A percentile compares a stretch with the other conserved stretches of the same genome.
phyloP scores from a whole-genome alignment of 1,140 invertebrate species.

The Elymnias hypermnestra region DNA sequence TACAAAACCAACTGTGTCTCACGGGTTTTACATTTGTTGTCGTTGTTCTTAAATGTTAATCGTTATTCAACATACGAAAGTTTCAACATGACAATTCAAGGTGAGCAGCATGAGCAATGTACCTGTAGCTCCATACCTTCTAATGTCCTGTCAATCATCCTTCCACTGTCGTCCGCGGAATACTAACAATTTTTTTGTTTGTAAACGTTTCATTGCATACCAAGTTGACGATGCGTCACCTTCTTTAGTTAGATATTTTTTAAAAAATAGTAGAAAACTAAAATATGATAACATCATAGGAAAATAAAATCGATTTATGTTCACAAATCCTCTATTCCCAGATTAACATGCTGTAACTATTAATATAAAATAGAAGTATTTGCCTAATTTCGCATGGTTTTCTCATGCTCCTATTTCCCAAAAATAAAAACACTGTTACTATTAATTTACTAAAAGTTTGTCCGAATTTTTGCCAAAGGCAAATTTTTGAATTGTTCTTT shows the following conservation, averaged over 20 bases:
- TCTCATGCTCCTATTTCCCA: no score
- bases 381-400: no score
- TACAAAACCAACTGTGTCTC: no score
- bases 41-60: slow-evolving; percentile 11
- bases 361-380: no score
- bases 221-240: slow-evolving; percentile 32
- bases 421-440: no score
- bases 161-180: slow-evolving; percentile 20
- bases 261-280: background rate
- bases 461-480: no score
- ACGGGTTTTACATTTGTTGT: slow-evolving; percentile 13
- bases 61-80: slow-evolving; percentile 40
- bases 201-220: slow-evolving; percentile 28
- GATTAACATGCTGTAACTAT: no score
- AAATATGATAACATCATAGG: no score
- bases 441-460: no score
- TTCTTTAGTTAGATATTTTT: background rate
- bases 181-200: slow-evolving; percentile 26
- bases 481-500: no score
- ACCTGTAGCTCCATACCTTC: slow-evolving; percentile 40
- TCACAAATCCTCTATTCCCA: no score
- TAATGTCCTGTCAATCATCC: slow-evolving; percentile 63
- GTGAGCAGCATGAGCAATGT: slow-evolving; percentile 45
- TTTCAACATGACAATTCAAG: slow-evolving; percentile 49
- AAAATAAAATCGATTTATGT: no score